phyloP scores from a whole-genome alignment of 2,113 vertebrate species.

The Ivindomyrus marchei region DNA sequence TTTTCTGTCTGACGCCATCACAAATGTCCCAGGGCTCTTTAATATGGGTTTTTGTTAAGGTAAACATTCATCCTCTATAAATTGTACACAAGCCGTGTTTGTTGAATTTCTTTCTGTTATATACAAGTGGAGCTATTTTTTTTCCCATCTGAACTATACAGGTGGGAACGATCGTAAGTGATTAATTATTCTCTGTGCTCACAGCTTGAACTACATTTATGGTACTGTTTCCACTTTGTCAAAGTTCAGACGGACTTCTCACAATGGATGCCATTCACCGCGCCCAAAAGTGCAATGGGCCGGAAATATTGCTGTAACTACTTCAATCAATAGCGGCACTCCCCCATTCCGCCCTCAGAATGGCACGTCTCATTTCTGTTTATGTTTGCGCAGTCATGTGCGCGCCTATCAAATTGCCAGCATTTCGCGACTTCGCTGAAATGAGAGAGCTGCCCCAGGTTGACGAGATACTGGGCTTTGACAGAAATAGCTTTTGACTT shows the following conservation, averaged over 20 bases:
- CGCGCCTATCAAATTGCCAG: not conserved
- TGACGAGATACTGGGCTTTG: not conserved
- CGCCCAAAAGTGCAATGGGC: not conserved
- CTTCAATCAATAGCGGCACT: not conserved
- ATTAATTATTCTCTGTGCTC: not conserved
- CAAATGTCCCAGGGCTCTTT: not conserved
- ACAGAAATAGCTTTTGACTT: not conserved
- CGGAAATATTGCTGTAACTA: not conserved
- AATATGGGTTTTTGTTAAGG: not conserved
- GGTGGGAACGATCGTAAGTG: not conserved
- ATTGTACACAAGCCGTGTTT: not conserved
- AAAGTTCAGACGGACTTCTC: constrained; percentile 3
- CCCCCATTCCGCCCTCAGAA: not conserved
- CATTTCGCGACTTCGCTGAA: not conserved
- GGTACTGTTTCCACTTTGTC: not conserved
- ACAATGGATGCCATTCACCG: not conserved
- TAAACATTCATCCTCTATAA: not conserved
- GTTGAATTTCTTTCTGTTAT: not conserved
- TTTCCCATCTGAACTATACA: not conserved
- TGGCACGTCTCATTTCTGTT: not conserved
- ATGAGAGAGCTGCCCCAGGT: not conserved
- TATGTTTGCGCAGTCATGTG: not conserved
- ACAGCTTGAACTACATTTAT: not conserved
- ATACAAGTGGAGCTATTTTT: not conserved
- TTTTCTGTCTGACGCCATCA: not conserved